A percentile compares a stretch with the other conserved stretches of the same genome.
Evolutionary conservation across 2,797 vertebrate species (phyloP).

Genomic region (Atherinosoma microstoma): DNA sequence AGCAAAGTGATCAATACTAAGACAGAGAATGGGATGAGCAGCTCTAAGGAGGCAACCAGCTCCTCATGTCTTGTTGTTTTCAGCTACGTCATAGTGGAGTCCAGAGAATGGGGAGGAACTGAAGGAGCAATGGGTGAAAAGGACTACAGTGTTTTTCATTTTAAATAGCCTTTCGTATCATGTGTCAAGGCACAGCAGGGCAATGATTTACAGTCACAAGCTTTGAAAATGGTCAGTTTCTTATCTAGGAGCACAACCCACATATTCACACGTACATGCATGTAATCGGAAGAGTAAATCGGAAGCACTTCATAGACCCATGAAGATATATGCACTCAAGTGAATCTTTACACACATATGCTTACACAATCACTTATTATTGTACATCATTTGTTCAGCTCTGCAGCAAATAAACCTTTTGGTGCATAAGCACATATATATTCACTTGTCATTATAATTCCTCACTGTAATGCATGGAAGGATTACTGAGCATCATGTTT

Average conservation of each 20-base stretch:
- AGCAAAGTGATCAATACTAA: conserved; percentile 66
- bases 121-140: conserved; percentile 12
- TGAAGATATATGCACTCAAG: conserved; percentile 10
- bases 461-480: background rate
- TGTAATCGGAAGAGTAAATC: conserved; percentile 6
- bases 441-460: conserved; percentile 21
- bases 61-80: conserved; percentile 43
- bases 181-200: conserved; percentile 38
- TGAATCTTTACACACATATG: conserved; percentile 19
- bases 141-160: conserved; percentile 59
- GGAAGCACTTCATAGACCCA: conserved; percentile 2
- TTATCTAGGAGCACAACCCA: conserved; percentile 25
- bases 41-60: conserved; percentile 6
- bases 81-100: conserved; percentile 20
- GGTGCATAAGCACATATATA: conserved; percentile 1
- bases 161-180: conserved; percentile 58
- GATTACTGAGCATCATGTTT: background rate
- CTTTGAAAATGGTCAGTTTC: conserved; percentile 29
- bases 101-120: conserved; percentile 8
- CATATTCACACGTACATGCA: conserved; percentile 2
- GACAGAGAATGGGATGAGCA: conserved; percentile 55
- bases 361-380: conserved; percentile 8
- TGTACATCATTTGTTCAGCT: conserved; percentile 14
- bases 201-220: conserved; percentile 42
- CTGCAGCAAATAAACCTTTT: conserved; percentile 17